Percentiles rank a stretch among this genome's conserved stretches.
These are phyloP conservation scores for Eulemur coronatus DNA, from an alignment of 2,797 vertebrate genomes.

Conservation along the genomic window DNA sequence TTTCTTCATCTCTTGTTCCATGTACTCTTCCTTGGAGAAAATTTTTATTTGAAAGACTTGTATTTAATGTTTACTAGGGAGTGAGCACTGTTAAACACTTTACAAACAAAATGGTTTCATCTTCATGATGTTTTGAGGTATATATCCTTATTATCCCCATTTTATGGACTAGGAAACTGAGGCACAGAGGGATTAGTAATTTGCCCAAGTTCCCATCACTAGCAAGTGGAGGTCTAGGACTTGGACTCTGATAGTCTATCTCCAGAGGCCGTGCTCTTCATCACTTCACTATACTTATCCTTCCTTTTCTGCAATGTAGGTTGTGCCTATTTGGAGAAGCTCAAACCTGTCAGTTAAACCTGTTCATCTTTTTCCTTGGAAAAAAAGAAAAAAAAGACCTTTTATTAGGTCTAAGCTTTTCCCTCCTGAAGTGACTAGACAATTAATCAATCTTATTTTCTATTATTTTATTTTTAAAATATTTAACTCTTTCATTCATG, in stretches of 20 bases:
- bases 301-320: neutral
- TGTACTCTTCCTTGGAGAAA: neutral
- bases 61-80: neutral
- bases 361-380: too few relatives aligned
- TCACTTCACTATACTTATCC: neutral
- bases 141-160: neutral
- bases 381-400: too few relatives aligned
- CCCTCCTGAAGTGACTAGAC: too few relatives aligned
- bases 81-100: neutral
- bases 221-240: neutral
- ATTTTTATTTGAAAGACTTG: neutral
- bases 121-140: neutral
- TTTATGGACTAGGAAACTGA: neutral
- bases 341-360: neutral
- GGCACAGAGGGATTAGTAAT: neutral
- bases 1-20: neutral
- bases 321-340: neutral
- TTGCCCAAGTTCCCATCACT: neutral
- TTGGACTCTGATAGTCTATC: neutral
- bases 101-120: neutral
- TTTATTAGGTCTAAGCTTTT: too few relatives aligned
- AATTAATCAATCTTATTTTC: too few relatives aligned
- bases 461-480: too few relatives aligned
- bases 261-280: neutral
- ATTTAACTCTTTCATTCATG: too few relatives aligned